Conservation (phyloP, 2,113 vertebrate species). For the Beaufortia kweichowensis region DNA sequence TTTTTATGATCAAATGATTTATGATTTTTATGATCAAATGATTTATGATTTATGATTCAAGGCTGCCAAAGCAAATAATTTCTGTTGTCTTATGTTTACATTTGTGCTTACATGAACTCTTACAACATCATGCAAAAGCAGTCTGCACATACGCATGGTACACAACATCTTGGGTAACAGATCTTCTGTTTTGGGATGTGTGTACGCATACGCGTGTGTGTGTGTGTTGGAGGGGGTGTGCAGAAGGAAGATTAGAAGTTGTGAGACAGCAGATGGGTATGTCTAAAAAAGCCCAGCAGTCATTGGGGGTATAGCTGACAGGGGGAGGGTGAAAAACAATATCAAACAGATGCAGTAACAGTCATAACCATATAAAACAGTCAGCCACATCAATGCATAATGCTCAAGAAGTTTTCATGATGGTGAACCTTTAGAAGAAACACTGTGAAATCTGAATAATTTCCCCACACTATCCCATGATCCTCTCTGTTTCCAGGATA, state of each 20-base stretch:
- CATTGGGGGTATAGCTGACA: slow-evolving; percentile 48
- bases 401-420: background rate
- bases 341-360: slow-evolving; percentile 58
- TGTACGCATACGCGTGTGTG: slow-evolving; percentile 39
- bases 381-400: background rate
- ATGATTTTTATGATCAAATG: too few species aligned
- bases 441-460: too few species aligned
- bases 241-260: slow-evolving; percentile 73
- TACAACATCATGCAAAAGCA: slow-evolving; percentile 24
- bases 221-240: slow-evolving; percentile 34
- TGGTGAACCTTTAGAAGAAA: background rate
- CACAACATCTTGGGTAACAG: slow-evolving; percentile 36
- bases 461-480: background rate
- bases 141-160: background rate
- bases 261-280: slow-evolving; percentile 79
- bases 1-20: too few species aligned
- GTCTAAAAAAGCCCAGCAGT: slow-evolving; percentile 72
- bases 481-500: slow-evolving; percentile 1
- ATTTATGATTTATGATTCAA: too few species aligned
- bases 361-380: slow-evolving; percentile 30
- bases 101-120: slow-evolving; percentile 1
- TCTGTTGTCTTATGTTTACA: background rate
- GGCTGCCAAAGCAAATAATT: too few species aligned
- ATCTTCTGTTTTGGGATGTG: slow-evolving; percentile 25
- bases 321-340: slow-evolving; percentile 62